Base-by-base conservation (phyloP, 2,888 invertebrate genomes). In the Drosophila lacicola region DNA sequence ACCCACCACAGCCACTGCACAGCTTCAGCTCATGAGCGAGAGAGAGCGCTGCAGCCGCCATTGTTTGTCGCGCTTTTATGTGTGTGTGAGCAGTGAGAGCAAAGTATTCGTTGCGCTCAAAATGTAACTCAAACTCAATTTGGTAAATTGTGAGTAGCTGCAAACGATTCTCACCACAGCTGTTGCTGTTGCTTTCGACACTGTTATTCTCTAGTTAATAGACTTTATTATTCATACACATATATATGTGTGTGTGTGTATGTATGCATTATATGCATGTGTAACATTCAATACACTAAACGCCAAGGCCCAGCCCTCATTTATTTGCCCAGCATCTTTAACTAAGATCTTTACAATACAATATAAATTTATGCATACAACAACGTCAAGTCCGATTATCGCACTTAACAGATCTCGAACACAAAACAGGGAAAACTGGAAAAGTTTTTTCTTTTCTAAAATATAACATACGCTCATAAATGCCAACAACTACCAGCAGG, bases 361-460 rank as follows among this genome's bases (percentile, higher is more conserved):
- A 67, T 69, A 74, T 60, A 73, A 69, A 79, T 83, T 63, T 74
- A 74, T 69, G 67, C 74, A 67, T 53, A 71, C 47, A 65, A 68
- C 39, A 82, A 75, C 66, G 73, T 66, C 71, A 66, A 42, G 55
- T 55, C 34, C 54, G 51, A 50, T 69, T 82, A 82, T 82, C 82
- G 61, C 55, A 72, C 66, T 85, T 85, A 80, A 85, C 73, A 78
- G 64, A 82, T 82, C 82, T 82, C 46, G 13, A 56, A 39, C 37
- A 55, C 41, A 66, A 62, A 42, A 61, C 45, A 53, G 6, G 17
- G 11, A 41, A 72, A 64, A 68, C 45, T 51, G 46, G 4, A 17
- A 8, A 70, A 70, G 17, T 57, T 66, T 61, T 56, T 41, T 37
- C 21, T 50, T 21, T 14, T 36, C 14, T 49, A 39, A 60, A 69